A percentile compares a stretch with the other conserved stretches of the same genome.
Conservation (phyloP, 2,113 vertebrate genomes). For the human region GRCh38 chr15:73277001-73277500, state of each 20-base stretch:
- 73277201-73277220: not conserved
- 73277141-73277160: too few relatives aligned
- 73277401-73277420: not conserved
- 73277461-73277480: not conserved
- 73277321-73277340: not conserved
- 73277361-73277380: not conserved
- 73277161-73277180: accelerated
- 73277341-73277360: not conserved
- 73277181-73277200: too few relatives aligned
- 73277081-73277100: not conserved
- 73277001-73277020: slow-evolving; percentile 1
- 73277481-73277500: not conserved
- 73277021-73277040: not conserved
- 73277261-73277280: not conserved
- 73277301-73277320: not conserved
- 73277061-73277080: slow-evolving; percentile 14
- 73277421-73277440: not conserved
- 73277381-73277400: not conserved
- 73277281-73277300: not conserved
- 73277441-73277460: not conserved
- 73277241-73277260: not conserved
- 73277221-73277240: not conserved
- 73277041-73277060: not conserved
- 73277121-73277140: not conserved
- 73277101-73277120: not conserved